Base-by-base conservation (phyloP, 2,888 invertebrate species). In the Melanargia galathea region DNA sequence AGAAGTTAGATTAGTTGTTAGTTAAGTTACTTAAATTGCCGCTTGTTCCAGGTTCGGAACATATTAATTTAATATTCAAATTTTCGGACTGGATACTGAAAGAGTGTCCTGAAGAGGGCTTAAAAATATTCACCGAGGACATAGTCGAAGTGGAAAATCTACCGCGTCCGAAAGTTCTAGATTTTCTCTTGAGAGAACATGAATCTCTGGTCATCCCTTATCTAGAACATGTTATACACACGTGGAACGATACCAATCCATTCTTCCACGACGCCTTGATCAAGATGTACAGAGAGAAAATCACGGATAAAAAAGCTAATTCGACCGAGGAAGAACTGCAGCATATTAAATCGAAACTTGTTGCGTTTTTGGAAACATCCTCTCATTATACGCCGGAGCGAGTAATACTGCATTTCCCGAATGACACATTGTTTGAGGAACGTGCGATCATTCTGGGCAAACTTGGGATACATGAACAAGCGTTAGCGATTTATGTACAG, bases 31-130 rank as follows among this genome's bases (percentile, higher is more conserved):
- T 16, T 40, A 40, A 40, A 40, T 16, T n/a, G 7, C 40, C 7
- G 16, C 11, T 16, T 7, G 55, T 77, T 81, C 11, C 81, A 94
- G 95, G 96, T 40, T 84, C 93, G 8, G 95, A 96, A 26, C 94
- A 98, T 76, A 92, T 97, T 71, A 95, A 97, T 67, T 87, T 99
- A 66, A 98, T 99, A 77, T 95, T 99, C 77, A 96, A 99, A 80
- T 99, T 97, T 90, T 94, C 98, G 20, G 95, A 96, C 70, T 98
- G 98, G 97, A 96, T 99, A 56, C 87, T 99, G 46, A 94, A 94
- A 64, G 94, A 96, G 71, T 93, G 96, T 80, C 96, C 98, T 0
- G 96, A 96, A 70, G 97, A 98, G 80, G 99, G 99, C 0, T 88
- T 99, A 5, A 95, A 93, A 79, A 95, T 95, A 79, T 98, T 99